A percentile compares a stretch with the other conserved stretches of the same genome.
Evolutionary conservation across 2,797 vertebrate species (phyloP).

Genomic region (Cossypha dichroa): DNA sequence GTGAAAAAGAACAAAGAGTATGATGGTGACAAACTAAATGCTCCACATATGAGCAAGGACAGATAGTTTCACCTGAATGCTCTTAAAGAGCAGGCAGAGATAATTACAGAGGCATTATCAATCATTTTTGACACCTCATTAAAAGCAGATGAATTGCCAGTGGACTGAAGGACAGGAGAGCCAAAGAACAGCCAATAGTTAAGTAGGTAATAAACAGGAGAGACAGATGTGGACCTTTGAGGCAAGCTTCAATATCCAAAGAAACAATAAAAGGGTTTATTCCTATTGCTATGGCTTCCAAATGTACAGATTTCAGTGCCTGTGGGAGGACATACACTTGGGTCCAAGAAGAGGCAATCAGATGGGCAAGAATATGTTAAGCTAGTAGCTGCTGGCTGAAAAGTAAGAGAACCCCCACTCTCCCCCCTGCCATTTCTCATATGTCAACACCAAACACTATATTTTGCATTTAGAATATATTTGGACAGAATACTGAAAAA

Average conservation of each 20-base stretch:
- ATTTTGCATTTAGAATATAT: background rate
- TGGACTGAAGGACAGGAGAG: slow-evolving; percentile 40
- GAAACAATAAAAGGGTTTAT: background rate
- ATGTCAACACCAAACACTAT: background rate
- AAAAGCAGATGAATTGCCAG: slow-evolving; percentile 31
- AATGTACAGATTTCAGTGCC: background rate
- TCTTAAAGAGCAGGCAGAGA: slow-evolving; percentile 36
- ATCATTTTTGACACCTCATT: slow-evolving; percentile 61
- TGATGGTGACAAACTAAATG: background rate
- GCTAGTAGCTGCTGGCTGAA: background rate
- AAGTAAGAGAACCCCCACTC: background rate
- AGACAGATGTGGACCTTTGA: background rate
- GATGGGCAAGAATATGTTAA: background rate
- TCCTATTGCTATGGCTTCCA: background rate
- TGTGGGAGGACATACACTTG: background rate
- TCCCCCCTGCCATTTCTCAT: background rate
- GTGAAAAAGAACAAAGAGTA: background rate
- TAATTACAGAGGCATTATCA: slow-evolving; percentile 16
- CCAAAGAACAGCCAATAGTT: background rate
- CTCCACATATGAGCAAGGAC: background rate
- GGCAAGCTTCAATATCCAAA: background rate
- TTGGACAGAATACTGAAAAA: background rate
- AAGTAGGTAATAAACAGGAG: slow-evolving; percentile 12
- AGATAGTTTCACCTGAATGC: slow-evolving; percentile 13
- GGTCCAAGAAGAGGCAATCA: background rate